A percentile compares a stretch with the other conserved stretches of the same genome.
phyloP scores from a whole-genome alignment of 2,797 vertebrate species.

The Hippopotamyrus pictus region DNA sequence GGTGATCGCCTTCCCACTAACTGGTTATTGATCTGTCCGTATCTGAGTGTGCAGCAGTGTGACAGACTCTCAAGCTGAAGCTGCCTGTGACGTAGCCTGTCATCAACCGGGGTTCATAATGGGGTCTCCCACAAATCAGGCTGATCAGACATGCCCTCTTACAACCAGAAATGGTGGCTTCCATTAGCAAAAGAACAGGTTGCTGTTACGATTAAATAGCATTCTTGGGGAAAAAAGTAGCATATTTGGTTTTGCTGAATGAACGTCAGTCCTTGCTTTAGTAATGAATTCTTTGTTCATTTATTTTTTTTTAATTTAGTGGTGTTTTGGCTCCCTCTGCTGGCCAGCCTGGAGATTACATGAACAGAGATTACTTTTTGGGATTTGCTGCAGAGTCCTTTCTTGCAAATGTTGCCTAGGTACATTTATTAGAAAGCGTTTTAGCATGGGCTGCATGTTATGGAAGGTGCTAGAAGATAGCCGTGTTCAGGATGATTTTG shows the following conservation, averaged over 20 bases:
- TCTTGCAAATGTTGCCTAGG: background rate
- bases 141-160: background rate
- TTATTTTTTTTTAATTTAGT: constrained; percentile 20
- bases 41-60: background rate
- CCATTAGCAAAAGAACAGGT: background rate
- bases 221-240: background rate
- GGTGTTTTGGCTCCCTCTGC: constrained; percentile 63
- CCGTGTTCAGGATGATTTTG: background rate
- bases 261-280: background rate
- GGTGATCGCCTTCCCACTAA: background rate
- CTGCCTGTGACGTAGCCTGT: background rate
- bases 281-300: constrained; percentile 1
- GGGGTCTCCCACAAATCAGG: background rate
- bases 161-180: background rate
- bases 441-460: background rate
- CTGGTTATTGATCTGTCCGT: constrained; percentile 15
- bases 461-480: background rate
- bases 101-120: background rate
- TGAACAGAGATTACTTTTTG: background rate
- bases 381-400: background rate
- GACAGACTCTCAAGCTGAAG: background rate
- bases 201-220: background rate
- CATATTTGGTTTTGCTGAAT: background rate
- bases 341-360: constrained; percentile 49
- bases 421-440: background rate